Base-by-base conservation (phyloP, 2,888 invertebrate species). In the Pristionchus entomophagus region DNA sequence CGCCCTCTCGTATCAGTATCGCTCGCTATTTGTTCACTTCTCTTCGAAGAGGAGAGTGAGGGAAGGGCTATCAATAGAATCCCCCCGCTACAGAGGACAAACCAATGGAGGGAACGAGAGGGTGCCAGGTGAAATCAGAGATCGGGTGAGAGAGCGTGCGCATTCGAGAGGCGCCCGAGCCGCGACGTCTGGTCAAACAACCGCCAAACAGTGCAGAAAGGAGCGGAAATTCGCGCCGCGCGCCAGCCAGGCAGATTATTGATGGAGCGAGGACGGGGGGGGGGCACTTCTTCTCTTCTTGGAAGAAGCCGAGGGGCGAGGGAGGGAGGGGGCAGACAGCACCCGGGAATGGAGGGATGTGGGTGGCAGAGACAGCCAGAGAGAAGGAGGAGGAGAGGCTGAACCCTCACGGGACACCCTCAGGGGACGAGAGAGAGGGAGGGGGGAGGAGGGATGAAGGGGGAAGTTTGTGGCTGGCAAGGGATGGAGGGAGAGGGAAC, bases 1-100 rank as follows among this genome's bases (percentile, higher is more conserved):
- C n/a, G n/a, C n/a, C n/a, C n/a, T n/a, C n/a, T 38, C 38, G 69
- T 69, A 73, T 73, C 41, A 73, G 26, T 73, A 41, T 38, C 73
- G 41, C 38, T 26, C 41, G 26, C 73, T 73, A 38, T 73, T 45
- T 65, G 32, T 14, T 56, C 73, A n/a, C 73, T n/a, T 22, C 26
- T 8, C 73, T 1, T 35, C 35, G 8, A 12, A 73, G 73, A 41
- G 73, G 26, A 22, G 17, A 26, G 6, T 1, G 73, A 41, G 10
- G 14, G 65, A 32, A 41, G 8, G 41, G 41, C 73, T 73, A 73
- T 73, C 73, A 73, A 73, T 73, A 73, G 73, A 73, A 41, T 19
- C 5, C 6, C 6, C 41, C 12, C n/a, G n/a, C n/a, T n/a, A n/a
- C n/a, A 22, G 41, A 41, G 35, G n/a, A 38, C 69, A 41, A 69